phyloP scores from a whole-genome alignment of 53 echinoderm and acorn worm genomes.

The Holothuria scabra region DNA sequence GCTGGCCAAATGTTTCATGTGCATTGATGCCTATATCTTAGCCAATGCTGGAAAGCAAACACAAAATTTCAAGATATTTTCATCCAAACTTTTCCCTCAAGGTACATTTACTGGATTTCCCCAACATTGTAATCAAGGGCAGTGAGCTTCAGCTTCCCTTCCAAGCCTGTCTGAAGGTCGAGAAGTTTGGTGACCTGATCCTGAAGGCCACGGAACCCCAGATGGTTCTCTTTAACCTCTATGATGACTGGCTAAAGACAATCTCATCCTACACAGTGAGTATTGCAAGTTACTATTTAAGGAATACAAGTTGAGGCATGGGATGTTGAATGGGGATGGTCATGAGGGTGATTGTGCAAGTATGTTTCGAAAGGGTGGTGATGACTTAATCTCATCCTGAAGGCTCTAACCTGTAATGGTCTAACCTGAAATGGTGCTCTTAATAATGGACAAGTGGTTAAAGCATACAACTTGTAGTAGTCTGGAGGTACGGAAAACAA shows the following conservation, averaged over 20 bases:
- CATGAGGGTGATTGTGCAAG: neutral
- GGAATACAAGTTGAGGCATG: neutral
- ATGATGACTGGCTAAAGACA: conserved; percentile 99
- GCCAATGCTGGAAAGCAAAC: too few species aligned
- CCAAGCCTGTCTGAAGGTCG: conserved; percentile 99
- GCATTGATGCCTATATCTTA: too few species aligned
- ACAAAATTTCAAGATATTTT: too few species aligned
- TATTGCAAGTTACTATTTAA: neutral
- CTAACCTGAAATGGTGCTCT: neutral
- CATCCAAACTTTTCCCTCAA: neutral
- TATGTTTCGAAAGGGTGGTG: neutral
- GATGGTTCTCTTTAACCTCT: conserved; percentile 99
- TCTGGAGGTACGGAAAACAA: too few species aligned
- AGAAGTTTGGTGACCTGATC: conserved; percentile 99
- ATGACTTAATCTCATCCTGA: neutral
- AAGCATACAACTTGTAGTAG: too few species aligned
- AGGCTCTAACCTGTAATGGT: neutral
- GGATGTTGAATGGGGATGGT: neutral
- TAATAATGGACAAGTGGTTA: too few species aligned
- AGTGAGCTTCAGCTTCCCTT: conserved; percentile 98
- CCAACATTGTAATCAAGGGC: conserved; percentile 99
- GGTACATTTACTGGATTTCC: conserved; percentile 99
- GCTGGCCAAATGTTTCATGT: too few species aligned
- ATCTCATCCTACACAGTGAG: conserved; percentile 99
- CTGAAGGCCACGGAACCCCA: conserved; percentile 98